Evolutionary conservation across 2,797 vertebrate species (phyloP).

Genomic region (Sebastiscus albofasciatus): DNA sequence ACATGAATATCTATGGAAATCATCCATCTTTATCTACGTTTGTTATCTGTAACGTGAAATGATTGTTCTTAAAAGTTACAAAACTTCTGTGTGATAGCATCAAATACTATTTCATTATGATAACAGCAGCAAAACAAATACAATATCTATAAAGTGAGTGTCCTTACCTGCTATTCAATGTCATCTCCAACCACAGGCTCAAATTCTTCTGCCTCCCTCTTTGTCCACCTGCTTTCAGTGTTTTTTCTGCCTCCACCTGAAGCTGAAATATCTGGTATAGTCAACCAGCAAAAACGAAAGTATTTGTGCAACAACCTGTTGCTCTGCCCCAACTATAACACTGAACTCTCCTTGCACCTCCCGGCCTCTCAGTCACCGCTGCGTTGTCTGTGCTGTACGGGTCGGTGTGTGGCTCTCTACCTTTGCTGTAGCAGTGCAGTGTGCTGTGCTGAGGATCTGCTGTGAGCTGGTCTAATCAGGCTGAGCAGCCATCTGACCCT

Average conservation of each 20-base stretch:
- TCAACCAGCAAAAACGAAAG: constrained; percentile 23
- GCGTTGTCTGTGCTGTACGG: neutral
- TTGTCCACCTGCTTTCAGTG: constrained; percentile 23
- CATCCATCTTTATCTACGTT: neutral
- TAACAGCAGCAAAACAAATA: constrained; percentile 10
- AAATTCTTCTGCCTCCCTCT: constrained; percentile 28
- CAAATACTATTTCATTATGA: neutral
- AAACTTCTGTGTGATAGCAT: neutral
- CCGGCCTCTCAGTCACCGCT: constrained; percentile 6
- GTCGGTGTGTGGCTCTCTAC: constrained; percentile 30
- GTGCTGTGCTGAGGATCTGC: constrained; percentile 70
- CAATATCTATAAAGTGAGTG: neutral
- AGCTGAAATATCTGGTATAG: neutral
- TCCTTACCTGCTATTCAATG: constrained; percentile 68
- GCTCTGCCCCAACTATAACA: constrained; percentile 34
- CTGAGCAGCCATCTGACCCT: constrained; percentile 82
- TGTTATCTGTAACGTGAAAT: neutral
- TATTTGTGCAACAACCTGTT: constrained; percentile 56
- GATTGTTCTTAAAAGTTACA: neutral
- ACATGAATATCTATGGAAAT: neutral
- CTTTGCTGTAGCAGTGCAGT: constrained; percentile 45
- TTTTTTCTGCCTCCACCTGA: constrained; percentile 11
- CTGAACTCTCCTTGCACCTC: constrained; percentile 26
- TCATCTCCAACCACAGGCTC: constrained; percentile 46
- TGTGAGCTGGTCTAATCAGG: constrained; percentile 83